Base-by-base conservation (phyloP, 2,113 vertebrate species). In the Nyctereutes procyonoides region DNA sequence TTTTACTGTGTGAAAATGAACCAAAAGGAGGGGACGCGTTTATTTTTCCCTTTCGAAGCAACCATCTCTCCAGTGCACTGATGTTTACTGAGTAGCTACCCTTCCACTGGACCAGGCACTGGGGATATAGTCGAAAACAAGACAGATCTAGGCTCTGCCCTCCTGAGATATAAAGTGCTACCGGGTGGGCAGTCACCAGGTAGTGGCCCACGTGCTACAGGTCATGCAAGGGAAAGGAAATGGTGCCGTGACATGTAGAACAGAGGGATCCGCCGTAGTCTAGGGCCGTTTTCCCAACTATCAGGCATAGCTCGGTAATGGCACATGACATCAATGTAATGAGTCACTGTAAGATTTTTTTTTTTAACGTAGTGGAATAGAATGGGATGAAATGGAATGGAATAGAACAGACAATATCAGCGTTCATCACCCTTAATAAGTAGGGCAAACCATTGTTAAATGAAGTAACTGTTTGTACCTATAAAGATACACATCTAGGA, bases 21-120 rank as follows among this genome's bases (percentile, higher is more conserved):
- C 26, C 32, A 48, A 58, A 93, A 79, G 77, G 16, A 90, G 71
- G 7, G 3, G 8, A 1, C 11, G 71, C 3, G 24, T 58, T 76
- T 83, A 35, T 51, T 79, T 91, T 92, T 93, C 43, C 22, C 53
- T 88, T 93, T 67, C 53, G 82, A 89, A 30, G 55, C 87, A 89
- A 67, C 58, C 13, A 53, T 82, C 56, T 63, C 26, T 38, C 76
- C n/a, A 62, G 51, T 38, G 28, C 60, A 67, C 16, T 20, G 35
- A 0, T 63, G 17, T 30, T 90, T 65, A 16, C 1, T 35, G 76
- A 95, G 60, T 55, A 76, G 15, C 58, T 79, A 26, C 30, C 48
- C 55, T 28, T 53, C 43, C 38, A 10, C 35, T 56, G 58, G 20
- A 4, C 55, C 38, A 92, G 58, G 30, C 53, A 3, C 65, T 20